phyloP scores from a whole-genome alignment of 2,113 vertebrate species.

The Psettodes erumei region DNA sequence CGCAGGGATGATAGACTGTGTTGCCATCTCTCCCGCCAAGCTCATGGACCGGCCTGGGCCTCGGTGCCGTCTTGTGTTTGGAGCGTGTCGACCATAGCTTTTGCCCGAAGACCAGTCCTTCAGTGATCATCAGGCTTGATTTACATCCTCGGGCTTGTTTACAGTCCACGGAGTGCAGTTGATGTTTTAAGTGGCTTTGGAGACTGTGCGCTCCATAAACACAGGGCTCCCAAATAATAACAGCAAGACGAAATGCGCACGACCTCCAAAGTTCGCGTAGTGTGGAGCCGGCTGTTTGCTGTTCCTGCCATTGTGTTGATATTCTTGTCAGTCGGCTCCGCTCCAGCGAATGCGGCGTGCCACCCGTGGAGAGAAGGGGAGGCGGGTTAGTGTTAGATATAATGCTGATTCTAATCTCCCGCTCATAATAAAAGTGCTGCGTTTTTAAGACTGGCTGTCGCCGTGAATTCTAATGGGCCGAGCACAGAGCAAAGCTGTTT shows the following conservation, averaged over 20 bases:
- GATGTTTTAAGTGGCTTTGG: conserved; percentile 65
- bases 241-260: conserved; percentile 47
- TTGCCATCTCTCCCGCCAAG: background rate
- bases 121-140: conserved; percentile 47
- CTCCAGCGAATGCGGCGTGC: conserved; percentile 47
- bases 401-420: conserved; percentile 66
- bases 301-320: conserved; percentile 56
- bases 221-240: conserved; percentile 55
- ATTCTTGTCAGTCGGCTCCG: conserved; percentile 56
- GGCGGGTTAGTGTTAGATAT: conserved; percentile 53
- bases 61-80: conserved; percentile 27
- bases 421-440: conserved; percentile 63
- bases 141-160: conserved; percentile 61
- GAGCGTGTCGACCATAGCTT: conserved; percentile 32
- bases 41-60: conserved; percentile 10
- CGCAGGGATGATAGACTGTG: conserved; percentile 34
- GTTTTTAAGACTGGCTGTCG: conserved; percentile 49
- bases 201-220: conserved; percentile 55
- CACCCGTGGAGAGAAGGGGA: conserved; percentile 51
- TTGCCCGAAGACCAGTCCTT: conserved; percentile 21
- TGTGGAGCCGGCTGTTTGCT: conserved; percentile 23
- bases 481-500: conserved; percentile 54
- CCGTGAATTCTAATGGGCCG: conserved; percentile 63
- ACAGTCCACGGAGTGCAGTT: conserved; percentile 41
- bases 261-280: conserved; percentile 22